phyloP scores from a whole-genome alignment of 2,113 vertebrate genomes.

The Paralichthys olivaceus region DNA sequence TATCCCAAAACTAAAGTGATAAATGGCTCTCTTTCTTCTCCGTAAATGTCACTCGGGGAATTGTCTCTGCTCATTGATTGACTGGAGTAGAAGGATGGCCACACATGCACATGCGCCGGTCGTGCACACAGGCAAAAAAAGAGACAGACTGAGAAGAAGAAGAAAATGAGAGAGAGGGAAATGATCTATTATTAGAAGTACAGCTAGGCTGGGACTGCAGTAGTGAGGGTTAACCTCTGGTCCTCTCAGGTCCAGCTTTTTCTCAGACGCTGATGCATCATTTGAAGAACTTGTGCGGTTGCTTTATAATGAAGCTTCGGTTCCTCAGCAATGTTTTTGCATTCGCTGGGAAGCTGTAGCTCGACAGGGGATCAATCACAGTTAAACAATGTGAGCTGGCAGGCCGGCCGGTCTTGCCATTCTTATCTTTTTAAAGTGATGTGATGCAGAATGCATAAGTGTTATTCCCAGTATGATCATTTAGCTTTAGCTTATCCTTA shows the following conservation, averaged over 20 bases:
- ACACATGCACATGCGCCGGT: conserved; percentile 66
- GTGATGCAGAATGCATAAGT: conserved; percentile 43
- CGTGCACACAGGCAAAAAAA: conserved; percentile 23
- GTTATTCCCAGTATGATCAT: conserved; percentile 51
- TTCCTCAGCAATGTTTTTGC: conserved; percentile 64
- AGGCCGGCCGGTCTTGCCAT: conserved; percentile 37
- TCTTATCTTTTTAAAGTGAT: conserved; percentile 57
- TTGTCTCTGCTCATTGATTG: conserved; percentile 80
- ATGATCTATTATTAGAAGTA: conserved; percentile 64
- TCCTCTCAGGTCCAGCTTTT: conserved; percentile 49
- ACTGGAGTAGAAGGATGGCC: conserved; percentile 73
- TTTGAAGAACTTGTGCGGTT: conserved; percentile 59
- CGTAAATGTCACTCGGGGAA: conserved; percentile 79
- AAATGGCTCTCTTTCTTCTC: conserved; percentile 80
- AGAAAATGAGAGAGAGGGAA: conserved; percentile 22
- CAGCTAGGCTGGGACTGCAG: conserved; percentile 41
- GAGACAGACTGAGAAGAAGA: conserved; percentile 12
- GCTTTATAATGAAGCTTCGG: conserved; percentile 58
- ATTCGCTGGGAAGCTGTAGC: conserved; percentile 51
- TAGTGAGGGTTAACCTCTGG: conserved; percentile 61
- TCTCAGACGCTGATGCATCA: conserved; percentile 52
- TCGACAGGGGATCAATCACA: conserved; percentile 66
- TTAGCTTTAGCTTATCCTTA: conserved; percentile 35
- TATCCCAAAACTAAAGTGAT: conserved; percentile 82
- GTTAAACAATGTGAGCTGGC: conserved; percentile 64